phyloP scores from a whole-genome alignment of 2,113 vertebrate species.

The Atherinomorus stipes region DNA sequence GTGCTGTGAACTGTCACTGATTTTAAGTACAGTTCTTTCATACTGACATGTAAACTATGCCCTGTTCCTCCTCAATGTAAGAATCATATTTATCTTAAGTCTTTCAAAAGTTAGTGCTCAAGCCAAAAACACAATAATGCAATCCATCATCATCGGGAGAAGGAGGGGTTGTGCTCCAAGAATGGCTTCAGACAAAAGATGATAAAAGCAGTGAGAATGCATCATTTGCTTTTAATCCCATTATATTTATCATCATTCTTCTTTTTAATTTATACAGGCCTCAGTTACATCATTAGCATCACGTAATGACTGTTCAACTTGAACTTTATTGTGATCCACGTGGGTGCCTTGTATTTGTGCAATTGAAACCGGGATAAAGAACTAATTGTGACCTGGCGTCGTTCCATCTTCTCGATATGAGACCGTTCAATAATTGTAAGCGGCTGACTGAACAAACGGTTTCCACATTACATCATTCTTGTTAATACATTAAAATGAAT shows the following conservation, averaged over 20 bases:
- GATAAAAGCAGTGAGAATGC: slow-evolving; percentile 38
- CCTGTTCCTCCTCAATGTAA: slow-evolving; percentile 26
- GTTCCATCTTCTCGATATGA: background rate
- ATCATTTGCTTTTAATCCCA: background rate
- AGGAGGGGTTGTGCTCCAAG: slow-evolving; percentile 27
- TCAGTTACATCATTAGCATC: background rate
- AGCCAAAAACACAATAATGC: slow-evolving; percentile 55
- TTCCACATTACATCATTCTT: slow-evolving; percentile 25
- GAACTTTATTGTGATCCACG: background rate
- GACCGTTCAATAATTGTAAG: slow-evolving; percentile 34
- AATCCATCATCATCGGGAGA: slow-evolving; percentile 48
- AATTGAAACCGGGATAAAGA: no score
- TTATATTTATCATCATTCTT: background rate
- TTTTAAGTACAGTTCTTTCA: slow-evolving; percentile 23
- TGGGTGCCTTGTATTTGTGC: no score
- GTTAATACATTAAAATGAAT: slow-evolving; percentile 40
- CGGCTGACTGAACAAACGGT: slow-evolving; percentile 30
- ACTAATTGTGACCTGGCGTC: slow-evolving; percentile 5
- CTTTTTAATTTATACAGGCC: background rate
- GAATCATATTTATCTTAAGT: slow-evolving; percentile 38
- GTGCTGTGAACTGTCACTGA: slow-evolving; percentile 37
- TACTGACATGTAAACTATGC: slow-evolving; percentile 15
- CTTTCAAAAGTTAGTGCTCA: slow-evolving; percentile 33
- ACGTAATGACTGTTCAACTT: background rate
- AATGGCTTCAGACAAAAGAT: slow-evolving; percentile 58